phyloP scores from a whole-genome alignment of 2,888 invertebrate species.

The Troilus luridus region DNA sequence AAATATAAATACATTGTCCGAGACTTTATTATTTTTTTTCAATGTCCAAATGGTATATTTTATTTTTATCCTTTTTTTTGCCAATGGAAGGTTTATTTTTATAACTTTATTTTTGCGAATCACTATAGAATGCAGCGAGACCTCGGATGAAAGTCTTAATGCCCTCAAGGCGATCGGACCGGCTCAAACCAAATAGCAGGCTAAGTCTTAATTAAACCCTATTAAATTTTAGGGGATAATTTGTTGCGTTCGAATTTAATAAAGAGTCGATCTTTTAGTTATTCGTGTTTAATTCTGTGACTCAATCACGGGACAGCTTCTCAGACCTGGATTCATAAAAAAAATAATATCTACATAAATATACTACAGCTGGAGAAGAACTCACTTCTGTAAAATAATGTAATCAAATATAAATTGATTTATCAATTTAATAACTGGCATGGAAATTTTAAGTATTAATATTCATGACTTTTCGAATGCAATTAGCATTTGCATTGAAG shows the following conservation, averaged over 20 bases:
- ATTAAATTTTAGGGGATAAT: not conserved
- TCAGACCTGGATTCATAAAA: not conserved
- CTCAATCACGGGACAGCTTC: not conserved
- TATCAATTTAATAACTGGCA: not conserved
- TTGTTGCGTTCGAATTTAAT: not conserved
- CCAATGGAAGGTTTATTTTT: no score
- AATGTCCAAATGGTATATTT: not conserved
- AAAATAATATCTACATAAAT: not conserved
- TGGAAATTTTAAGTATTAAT: not conserved
- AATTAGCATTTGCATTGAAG: not conserved
- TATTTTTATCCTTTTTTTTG: not conserved
- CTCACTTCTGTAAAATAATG: not conserved
- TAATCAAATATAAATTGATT: not conserved
- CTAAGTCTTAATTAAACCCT: not conserved
- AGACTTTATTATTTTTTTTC: not conserved
- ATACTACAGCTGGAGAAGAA: not conserved
- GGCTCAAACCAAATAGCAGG: not conserved
- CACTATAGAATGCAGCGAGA: not conserved
- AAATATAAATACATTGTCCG: no score
- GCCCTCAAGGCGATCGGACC: conserved; percentile 4
- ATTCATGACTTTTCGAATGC: not conserved
- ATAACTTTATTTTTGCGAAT: conserved; percentile 2
- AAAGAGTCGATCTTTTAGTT: not conserved
- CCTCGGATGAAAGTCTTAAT: not conserved
- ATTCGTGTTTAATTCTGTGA: not conserved